Conservation (phyloP, 2,888 invertebrate genomes). For the Eupithecia tripunctaria region DNA sequence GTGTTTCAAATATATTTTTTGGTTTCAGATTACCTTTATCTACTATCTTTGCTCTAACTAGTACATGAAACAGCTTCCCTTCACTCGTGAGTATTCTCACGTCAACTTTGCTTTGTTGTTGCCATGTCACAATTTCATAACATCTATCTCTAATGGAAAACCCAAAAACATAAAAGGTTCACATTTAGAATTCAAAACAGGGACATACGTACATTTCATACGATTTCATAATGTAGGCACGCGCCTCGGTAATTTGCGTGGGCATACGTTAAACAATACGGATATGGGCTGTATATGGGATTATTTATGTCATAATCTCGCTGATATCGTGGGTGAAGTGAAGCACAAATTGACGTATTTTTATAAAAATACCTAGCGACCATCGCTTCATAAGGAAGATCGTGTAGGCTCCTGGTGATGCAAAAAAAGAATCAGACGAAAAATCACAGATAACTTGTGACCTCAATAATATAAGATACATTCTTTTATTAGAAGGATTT, state of each 20-base stretch:
- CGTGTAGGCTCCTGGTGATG: constrained; percentile 8
- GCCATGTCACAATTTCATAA: constrained; percentile 1
- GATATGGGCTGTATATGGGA: constrained; percentile 41
- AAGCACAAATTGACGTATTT: constrained; percentile 8
- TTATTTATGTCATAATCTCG: constrained; percentile 40
- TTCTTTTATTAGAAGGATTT: neutral
- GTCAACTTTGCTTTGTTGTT: neutral
- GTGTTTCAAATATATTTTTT: neutral
- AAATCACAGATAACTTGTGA: neutral
- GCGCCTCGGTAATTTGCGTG: constrained; percentile 50
- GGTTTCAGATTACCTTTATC: neutral
- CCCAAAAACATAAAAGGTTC: constrained; percentile 13
- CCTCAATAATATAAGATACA: neutral
- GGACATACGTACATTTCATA: constrained; percentile 37
- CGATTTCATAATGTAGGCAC: constrained; percentile 56
- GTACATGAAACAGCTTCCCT: neutral
- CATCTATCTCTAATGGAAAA: neutral
- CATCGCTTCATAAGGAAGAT: neutral
- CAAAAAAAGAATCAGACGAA: neutral
- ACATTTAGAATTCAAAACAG: constrained; percentile 39
- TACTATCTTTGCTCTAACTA: neutral
- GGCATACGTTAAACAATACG: constrained; percentile 44
- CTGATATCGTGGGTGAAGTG: constrained; percentile 26
- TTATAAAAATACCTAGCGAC: neutral
- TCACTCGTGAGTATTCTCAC: neutral